Conservation (phyloP, 2,888 invertebrate genomes). For the Peribatodes rhomboidaria region DNA sequence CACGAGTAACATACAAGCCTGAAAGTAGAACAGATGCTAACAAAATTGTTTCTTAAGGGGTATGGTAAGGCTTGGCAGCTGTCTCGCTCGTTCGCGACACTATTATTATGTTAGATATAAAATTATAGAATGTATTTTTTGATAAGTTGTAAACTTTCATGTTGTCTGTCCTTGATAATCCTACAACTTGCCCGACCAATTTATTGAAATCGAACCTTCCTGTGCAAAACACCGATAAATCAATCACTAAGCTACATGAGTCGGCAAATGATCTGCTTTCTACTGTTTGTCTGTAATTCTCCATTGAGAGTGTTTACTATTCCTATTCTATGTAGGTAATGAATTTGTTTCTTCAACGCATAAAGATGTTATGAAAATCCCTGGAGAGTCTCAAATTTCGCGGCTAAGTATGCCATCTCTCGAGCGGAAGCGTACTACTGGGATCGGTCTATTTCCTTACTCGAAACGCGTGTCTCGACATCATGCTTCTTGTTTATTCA, state of each 20-base stretch:
- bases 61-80: no score
- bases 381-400: constrained; percentile 33
- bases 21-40: no score
- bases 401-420: constrained; percentile 27
- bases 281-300: background rate
- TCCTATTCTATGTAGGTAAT: constrained; percentile 20
- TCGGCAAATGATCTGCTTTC: background rate
- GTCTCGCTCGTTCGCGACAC: no score
- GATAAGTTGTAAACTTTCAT: no score
- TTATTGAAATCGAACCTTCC: no score
- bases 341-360: constrained; percentile 21
- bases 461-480: constrained; percentile 1
- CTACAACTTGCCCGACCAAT: no score
- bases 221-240: no score
- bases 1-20: no score
- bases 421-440: constrained; percentile 16
- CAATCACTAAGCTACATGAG: background rate
- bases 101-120: no score
- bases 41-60: no score
- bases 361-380: constrained; percentile 26
- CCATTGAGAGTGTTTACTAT: constrained; percentile 4
- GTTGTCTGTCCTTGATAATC: no score
- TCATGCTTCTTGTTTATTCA: constrained; percentile 1
- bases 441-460: constrained; percentile 21
- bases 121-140: no score